Evolutionary conservation across 2,797 vertebrate species (phyloP), one percentile per base, ranked within the genome.

Genomic region (Poecilia gillii): DNA sequence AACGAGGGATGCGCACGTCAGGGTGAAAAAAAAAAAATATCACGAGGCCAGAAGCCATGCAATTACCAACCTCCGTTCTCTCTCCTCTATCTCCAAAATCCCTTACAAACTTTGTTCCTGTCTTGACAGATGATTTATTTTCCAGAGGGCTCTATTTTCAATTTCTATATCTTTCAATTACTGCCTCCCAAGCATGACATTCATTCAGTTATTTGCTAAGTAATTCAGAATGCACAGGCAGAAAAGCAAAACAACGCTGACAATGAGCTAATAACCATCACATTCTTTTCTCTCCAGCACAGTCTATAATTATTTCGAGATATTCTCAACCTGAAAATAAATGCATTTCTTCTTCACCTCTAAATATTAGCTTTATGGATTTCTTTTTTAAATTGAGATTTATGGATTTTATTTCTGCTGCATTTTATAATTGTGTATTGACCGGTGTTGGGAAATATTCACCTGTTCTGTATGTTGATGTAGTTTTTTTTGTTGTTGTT

Each of bases 11-110:
- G 53, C 13, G 72, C 81, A 87, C 83, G 88, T 86, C 89, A 91
- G 86, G 89, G 85, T 77, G 84, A 88, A 87, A 91, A 87, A 91
- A 87, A 91, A 91, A 91, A 91, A 83, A 87, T 80, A 92, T 89
- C 84, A 84, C 4, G 36, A 62, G 81, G 81, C 89, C 87, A 87
- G 84, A 87, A 90, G 85, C 87, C 84, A 18, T 76, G 83, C 87
- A 93, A 94, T 94, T 91, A 93, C 77, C 64, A 85, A 85, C 82
- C 86, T 91, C 87, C 81, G 47, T 81, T 87, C 85, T 84, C 68
- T 80, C 76, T 79, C 84, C 6, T 76, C 83, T 76, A 68, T 83
- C 83, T 86, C 25, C 39, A 84, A 84, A 88, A 90, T 88, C 87
- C 84, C 75, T 89, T 78, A 72, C 75, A 79, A 91, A 91, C 86